These are phyloP conservation scores for Eupithecia inturbata DNA, from an alignment of 2,888 invertebrate genomes.

Conservation along the genomic window DNA sequence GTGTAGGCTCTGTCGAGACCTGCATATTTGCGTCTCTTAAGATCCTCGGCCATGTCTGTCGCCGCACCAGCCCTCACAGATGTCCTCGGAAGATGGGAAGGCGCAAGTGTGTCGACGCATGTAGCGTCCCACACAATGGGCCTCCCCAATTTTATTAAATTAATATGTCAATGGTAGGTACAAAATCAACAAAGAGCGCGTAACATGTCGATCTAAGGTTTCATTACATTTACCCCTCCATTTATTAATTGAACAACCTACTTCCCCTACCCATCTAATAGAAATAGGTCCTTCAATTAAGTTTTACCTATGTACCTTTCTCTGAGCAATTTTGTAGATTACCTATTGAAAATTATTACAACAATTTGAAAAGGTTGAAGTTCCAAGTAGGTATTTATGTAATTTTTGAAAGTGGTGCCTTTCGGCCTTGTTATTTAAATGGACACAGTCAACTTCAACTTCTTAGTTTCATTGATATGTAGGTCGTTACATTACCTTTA, in stretches of 20 bases:
- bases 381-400: background rate
- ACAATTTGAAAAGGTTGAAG: background rate
- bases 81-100: too few species aligned
- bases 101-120: too few species aligned
- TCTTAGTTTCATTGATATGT: background rate
- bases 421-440: slow-evolving; percentile 4
- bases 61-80: too few species aligned
- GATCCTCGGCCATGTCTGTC: too few species aligned
- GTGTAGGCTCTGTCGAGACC: too few species aligned
- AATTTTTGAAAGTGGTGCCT: background rate
- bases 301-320: background rate
- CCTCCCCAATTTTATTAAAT: too few species aligned
- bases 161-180: too few species aligned
- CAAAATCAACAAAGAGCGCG: too few species aligned
- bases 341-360: background rate
- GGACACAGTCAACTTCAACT: background rate
- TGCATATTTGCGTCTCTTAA: too few species aligned
- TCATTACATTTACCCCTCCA: background rate
- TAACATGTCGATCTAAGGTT: background rate
- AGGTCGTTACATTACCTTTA: background rate
- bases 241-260: background rate
- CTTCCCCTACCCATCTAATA: background rate
- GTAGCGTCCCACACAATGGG: too few species aligned
- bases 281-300: background rate
- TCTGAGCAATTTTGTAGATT: background rate